These are phyloP conservation scores for Chloroclysta siterata DNA, from an alignment of 2,888 invertebrate genomes.

Conservation along the genomic window DNA sequence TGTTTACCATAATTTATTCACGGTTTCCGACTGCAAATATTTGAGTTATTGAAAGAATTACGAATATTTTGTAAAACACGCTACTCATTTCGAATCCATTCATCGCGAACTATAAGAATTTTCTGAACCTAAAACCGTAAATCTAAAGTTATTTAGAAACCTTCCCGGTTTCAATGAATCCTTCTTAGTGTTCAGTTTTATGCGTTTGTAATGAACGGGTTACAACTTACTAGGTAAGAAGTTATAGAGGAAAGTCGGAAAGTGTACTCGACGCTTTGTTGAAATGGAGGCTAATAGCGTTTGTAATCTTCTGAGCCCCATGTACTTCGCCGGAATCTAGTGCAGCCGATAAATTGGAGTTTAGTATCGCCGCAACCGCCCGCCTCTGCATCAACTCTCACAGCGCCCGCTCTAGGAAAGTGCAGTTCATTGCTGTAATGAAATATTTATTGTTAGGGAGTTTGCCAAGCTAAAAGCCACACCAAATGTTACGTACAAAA, in stretches of 20 bases:
- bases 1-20: conserved; percentile 19
- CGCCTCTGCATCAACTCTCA: no score
- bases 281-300: conserved; percentile 21
- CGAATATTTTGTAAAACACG: conserved; percentile 31
- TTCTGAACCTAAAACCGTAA: neutral
- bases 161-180: neutral
- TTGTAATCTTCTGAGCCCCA: conserved; percentile 13
- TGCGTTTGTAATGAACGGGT: neutral
- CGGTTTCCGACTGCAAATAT: conserved; percentile 10
- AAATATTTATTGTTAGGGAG: no score
- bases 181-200: neutral
- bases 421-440: no score
- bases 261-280: conserved; percentile 20
- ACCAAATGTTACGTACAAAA: no score
- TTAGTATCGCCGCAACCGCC: conserved; percentile 2
- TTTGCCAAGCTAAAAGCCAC: no score
- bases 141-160: neutral
- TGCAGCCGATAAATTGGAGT: conserved; percentile 37
- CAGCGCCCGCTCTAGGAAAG: no score
- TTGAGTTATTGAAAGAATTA: conserved; percentile 22
- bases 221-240: neutral
- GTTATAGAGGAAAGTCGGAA: conserved; percentile 19
- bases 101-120: conserved; percentile 30
- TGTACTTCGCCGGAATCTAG: conserved; percentile 24
- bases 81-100: conserved; percentile 40